Evolutionary conservation across 2,888 invertebrate genomes (phyloP), one percentile per base, ranked within the genome.

Genomic region (Abscondita cerata): DNA sequence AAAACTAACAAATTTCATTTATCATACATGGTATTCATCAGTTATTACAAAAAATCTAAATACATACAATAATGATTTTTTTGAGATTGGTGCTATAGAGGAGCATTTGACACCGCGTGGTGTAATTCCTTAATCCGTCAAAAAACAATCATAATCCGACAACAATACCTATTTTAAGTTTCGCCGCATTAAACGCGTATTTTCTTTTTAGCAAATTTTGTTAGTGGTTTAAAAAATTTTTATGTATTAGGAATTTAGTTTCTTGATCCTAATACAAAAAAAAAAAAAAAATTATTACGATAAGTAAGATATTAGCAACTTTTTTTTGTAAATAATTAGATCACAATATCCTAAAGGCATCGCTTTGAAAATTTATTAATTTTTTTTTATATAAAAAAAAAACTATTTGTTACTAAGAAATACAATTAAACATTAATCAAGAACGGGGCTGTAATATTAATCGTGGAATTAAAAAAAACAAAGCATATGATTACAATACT

Each of bases 201-300:
- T 41, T 36, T 9, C n/a, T n/a, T 15, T 13, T 47, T 19, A 47
- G 11, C 13, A 20, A 47, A 47, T 38, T 52, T 52, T 12, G 40
- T 52, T 52, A 52, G 52, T 52, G 34, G 52, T 52, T 44, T 44
- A 40, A 52, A 52, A 25, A 40, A 18, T 36, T 40, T 25, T 25
- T 40, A 51, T 36, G 33, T 51, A 52, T 52, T 52, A 52, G 52
- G 52, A 52, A 52, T 52, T 52, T 34, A 52, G 52, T 52, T 38
- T 52, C 38, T 40, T 20, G 52, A 52, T 40, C 52, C 52, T 52
- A 52, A 38, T 52, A 34, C 34, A 34, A 25, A 47, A 6, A 41
- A 16, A 41, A 41, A 9, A 25, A 47, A 6, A 41, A 16, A 41
- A 41, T 4, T 11, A 33, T 34, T 18, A 15, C 16, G 33, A 33